These are phyloP conservation scores for Silurus asotus DNA, from an alignment of 2,113 vertebrate genomes.

Conservation along the genomic window DNA sequence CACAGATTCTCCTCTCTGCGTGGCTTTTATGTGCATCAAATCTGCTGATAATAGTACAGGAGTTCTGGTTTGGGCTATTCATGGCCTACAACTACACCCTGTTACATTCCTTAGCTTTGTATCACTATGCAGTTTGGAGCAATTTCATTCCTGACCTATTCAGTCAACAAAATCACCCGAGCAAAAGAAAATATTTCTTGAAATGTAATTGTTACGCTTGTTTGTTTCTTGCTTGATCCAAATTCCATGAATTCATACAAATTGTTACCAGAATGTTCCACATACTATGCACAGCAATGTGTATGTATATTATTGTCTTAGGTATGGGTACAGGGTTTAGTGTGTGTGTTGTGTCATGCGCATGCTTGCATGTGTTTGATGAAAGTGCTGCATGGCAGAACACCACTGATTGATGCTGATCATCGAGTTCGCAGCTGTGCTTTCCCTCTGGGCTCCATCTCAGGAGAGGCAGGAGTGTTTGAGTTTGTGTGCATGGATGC, in stretches of 20 bases:
- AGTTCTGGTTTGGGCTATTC: slow-evolving; percentile 9
- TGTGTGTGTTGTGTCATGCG: slow-evolving; percentile 18
- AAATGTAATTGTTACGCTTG: slow-evolving; percentile 12
- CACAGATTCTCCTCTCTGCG: not conserved
- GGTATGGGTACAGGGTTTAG: not conserved
- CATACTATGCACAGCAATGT: not conserved
- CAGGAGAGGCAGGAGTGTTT: slow-evolving; percentile 34
- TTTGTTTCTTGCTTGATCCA: not conserved
- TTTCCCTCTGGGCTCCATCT: slow-evolving; percentile 35
- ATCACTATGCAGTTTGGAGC: not conserved
- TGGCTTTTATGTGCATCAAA: not conserved
- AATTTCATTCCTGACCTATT: slow-evolving; percentile 7
- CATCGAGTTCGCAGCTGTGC: slow-evolving; percentile 46
- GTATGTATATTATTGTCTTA: not conserved
- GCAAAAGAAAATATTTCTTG: not conserved
- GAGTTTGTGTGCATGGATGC: not conserved
- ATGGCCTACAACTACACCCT: not conserved
- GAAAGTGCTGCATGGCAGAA: slow-evolving; percentile 22
- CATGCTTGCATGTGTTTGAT: slow-evolving; percentile 27
- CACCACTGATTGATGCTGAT: slow-evolving; percentile 44
- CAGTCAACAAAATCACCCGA: not conserved
- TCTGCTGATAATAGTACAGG: slow-evolving; percentile 6
- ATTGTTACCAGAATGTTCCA: slow-evolving; percentile 5
- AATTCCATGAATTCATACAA: slow-evolving; percentile 30
- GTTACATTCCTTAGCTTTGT: slow-evolving; percentile 11